These are phyloP conservation scores for Centrocercus urophasianus DNA, from an alignment of 2,113 vertebrate genomes.

Conservation along the genomic window DNA sequence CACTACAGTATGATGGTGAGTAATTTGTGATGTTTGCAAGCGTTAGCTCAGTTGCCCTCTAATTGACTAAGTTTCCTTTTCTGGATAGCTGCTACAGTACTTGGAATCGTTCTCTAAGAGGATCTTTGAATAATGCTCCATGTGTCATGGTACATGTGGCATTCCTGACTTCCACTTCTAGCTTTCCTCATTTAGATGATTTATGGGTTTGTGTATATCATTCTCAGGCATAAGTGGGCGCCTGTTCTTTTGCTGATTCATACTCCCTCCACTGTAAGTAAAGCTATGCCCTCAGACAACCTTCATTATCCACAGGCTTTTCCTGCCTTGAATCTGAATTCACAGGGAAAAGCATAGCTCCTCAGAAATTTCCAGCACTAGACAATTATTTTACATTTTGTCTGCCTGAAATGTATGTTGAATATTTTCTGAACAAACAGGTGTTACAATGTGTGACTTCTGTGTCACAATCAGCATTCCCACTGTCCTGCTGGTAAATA, in stretches of 20 bases:
- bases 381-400: not conserved
- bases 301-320: conserved; percentile 22
- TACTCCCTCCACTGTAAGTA: not conserved
- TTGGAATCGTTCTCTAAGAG: conserved; percentile 18
- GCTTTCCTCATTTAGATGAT: conserved; percentile 31
- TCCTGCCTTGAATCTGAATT: conserved; percentile 22
- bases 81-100: not conserved
- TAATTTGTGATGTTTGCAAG: conserved; percentile 38
- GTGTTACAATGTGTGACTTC: not conserved
- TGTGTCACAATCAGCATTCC: not conserved
- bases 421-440: conserved; percentile 7
- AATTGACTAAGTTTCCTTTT: conserved; percentile 54
- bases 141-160: conserved; percentile 35
- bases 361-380: not conserved
- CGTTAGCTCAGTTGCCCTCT: not conserved
- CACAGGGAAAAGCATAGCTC: not conserved
- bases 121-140: conserved; percentile 31
- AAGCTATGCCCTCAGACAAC: not conserved
- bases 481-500: not conserved
- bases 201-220: conserved; percentile 42
- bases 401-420: not conserved
- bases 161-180: conserved; percentile 38
- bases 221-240: not conserved
- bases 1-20: conserved; percentile 38
- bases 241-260: conserved; percentile 60